Evolutionary conservation across 2,888 invertebrate genomes (phyloP), one percentile per base, ranked within the genome.

Genomic region (Melinopterus prodromus): DNA sequence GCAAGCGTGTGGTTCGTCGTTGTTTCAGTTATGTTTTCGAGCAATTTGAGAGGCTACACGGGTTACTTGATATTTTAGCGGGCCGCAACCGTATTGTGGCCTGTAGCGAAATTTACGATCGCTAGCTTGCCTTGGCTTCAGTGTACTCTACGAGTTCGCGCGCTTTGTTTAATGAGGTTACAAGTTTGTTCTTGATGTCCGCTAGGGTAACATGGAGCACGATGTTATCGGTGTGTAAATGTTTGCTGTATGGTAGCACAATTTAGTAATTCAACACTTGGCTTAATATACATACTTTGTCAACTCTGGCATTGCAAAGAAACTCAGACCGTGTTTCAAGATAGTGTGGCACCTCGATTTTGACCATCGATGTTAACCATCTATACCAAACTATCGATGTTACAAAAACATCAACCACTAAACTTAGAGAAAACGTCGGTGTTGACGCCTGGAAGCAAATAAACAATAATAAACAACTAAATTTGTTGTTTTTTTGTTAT

Each of bases 51-150:
- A 53, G 53, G 53, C 12, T 53, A 53, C 53, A 7, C 53, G 53
- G 53, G 53, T 53, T 53, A 53, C 53, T 53, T 53, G 53, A 53
- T 53, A 53, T 53, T 53, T 53, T 53, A 53, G 53, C 53, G 53
- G 53, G 53, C 53, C 53, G 53, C 53, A 53, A 12, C 53, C 53
- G 53, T 53, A 53, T 53, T 53, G 53, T 53, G 53, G 53, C 12
- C 53, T 53, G 7, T 53, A 9, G 53, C 12, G 53, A 53, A 53
- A 53, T 53, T 53, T 53, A 53, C 53, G 53, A 53, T 2, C 53
- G 3, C 53, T 9, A 4, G 26, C 26, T 26, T 26, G 26, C 26
- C 26, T 26, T 26, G 26, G 26, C 53, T 53, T 12, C 53, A 53
- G 53, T 12, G 53, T 12, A 53, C 53, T 12, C 53, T 53, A 53